Conservation (phyloP, 2,113 vertebrate species). For the Hypocryptadius cinnamomeus region DNA sequence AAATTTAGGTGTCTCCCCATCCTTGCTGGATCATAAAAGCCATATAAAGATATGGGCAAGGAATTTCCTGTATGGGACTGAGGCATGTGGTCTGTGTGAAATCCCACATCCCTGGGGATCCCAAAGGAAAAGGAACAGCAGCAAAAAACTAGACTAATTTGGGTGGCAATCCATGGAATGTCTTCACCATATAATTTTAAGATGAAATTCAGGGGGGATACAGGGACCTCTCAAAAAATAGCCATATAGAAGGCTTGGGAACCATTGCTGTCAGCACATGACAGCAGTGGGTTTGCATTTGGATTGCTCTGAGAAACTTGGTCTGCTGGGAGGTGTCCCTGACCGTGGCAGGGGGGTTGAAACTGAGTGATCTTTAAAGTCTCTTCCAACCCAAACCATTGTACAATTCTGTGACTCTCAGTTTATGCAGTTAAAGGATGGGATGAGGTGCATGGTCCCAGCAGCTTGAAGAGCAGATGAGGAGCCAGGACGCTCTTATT, state of each 20-base stretch:
- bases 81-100: accelerated
- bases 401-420: neutral
- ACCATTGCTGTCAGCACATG: neutral
- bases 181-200: neutral
- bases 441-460: neutral
- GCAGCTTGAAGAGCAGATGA: neutral
- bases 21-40: neutral
- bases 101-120: neutral
- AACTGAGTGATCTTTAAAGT: neutral
- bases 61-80: neutral
- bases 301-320: neutral
- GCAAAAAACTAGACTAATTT: neutral
- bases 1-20: neutral
- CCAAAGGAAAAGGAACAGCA: neutral
- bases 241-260: neutral
- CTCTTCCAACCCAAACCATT: neutral
- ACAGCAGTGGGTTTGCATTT: neutral
- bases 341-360: neutral
- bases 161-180: neutral
- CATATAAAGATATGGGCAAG: neutral
- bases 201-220: neutral
- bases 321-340: neutral
- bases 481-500: neutral
- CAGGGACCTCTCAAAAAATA: neutral
- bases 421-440: neutral